Evolutionary conservation across 2,113 vertebrate species (phyloP), one percentile per base, ranked within the genome.

Genomic region (Macaca mulatta): DNA sequence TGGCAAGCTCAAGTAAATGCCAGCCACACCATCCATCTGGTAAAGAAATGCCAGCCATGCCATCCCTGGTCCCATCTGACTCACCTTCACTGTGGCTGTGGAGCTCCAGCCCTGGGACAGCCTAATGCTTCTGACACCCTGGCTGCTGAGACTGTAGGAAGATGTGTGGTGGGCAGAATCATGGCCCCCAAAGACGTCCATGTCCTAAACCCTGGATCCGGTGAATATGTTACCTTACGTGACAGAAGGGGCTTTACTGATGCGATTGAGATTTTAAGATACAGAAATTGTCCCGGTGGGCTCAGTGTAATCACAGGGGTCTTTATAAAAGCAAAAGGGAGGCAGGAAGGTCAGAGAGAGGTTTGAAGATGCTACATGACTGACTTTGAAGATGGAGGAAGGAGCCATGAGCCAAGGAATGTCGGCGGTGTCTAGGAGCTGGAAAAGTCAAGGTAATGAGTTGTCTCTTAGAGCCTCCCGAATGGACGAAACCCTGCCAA

Each of bases 51-150:
- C 20, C 48, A 22, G 2, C 30, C n/a, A 14, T 2, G 1, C 11
- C 59, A 0, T 27, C 30, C 35, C 45, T 0, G 0, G 16, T 25
- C 32, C 38, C 35, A 6, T 13, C 35, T 3, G 38, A 11, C 38
- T 80, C 82, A 35, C 55, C 55, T 6, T 79, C 4, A 27, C 45
- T 23, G 50, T 61, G 38, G 45, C 8, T 80, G 5, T 77, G 20
- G 75, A 90, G 7, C 6, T 2, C 40, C 2, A 4, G 25, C 1
- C 43, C 72, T 8, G 40, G 50, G 64, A 27, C 32, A 27, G 27
- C 18, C 16, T 2, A 32, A 16, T 13, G 5, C 25, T 40, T 70
- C 35, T 0, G 43, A 80, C 10, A 6, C 6, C 9, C 35, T 27
- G 16, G 59, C 30, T n/a, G 38, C 59, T 43, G 48, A 59, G 14